Percentiles rank a stretch among this genome's conserved stretches.
These are phyloP conservation scores for Bufo gargarizans DNA, from an alignment of 2,113 vertebrate species.

Conservation along the genomic window DNA sequence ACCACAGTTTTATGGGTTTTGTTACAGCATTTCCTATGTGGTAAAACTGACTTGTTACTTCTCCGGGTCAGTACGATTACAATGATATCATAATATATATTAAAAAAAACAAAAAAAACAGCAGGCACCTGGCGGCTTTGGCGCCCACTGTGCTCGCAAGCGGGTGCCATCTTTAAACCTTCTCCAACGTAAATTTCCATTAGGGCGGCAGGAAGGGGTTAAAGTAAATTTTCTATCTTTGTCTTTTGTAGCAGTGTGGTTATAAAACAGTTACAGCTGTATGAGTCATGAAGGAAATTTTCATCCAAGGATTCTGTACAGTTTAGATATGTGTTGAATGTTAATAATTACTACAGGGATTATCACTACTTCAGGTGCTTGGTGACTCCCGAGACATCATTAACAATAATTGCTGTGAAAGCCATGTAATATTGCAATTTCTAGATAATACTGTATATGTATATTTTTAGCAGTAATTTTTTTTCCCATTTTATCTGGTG, in stretches of 20 bases:
- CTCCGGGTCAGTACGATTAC: too few relatives aligned
- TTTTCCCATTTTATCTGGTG: not conserved
- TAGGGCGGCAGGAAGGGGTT: not conserved
- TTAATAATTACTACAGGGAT: not conserved
- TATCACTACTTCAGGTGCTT: not conserved
- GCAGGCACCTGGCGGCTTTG: too few relatives aligned
- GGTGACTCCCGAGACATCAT: not conserved
- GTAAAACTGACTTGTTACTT: too few relatives aligned
- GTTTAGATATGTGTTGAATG: not conserved
- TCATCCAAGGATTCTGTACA: not conserved
- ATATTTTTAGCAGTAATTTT: not conserved
- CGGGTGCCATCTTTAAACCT: too few relatives aligned
- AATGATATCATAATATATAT: too few relatives aligned
- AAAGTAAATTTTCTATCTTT: not conserved
- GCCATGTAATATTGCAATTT: not conserved
- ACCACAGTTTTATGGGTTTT: too few relatives aligned
- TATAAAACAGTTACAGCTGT: too few relatives aligned
- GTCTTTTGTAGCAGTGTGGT: not conserved
- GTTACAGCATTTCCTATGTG: too few relatives aligned
- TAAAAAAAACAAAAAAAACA: too few relatives aligned
- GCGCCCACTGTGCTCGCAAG: too few relatives aligned
- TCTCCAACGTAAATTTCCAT: too few relatives aligned
- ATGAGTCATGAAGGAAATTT: not conserved
- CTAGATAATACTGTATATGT: not conserved
- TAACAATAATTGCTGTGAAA: constrained; percentile 12